Evolutionary conservation across 2,797 vertebrate genomes (phyloP), one percentile per base, ranked within the genome.

Genomic region (Tenualosa ilisha): DNA sequence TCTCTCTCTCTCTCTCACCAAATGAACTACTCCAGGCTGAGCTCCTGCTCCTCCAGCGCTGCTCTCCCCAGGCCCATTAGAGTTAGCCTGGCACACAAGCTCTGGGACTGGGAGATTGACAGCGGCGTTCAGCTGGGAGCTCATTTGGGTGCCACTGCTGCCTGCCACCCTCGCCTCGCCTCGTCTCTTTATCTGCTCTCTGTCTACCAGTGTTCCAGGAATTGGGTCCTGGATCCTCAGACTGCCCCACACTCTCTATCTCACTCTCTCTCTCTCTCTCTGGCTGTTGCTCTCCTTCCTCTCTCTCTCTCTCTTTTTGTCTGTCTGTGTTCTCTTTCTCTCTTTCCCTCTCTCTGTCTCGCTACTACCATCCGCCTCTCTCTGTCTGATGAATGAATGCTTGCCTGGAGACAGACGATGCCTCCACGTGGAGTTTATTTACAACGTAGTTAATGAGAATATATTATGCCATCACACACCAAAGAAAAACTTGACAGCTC

Each of bases 101-200:
- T 0, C 68, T 75, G 68, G 68, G 68, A 20, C 68, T 43, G 68
- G 0, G 68, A 31, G 68, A 46, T 7, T 46, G 46, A 20, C 3
- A 37, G 68, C 5, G 31, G 31, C 68, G 31, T 17, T 75, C 68
- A 75, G 68, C 68, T 75, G 68, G 68, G 68, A 75, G 68, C 68
- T 75, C 31, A 75, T 75, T 43, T 75, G 68, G 31, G 40, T 40
- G 68, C 31, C 68, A 17, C 5, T 43, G 68, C 13, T 43, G 68
- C 13, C 31, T 31, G 9, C 24, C 24, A 24, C 24, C 63, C 2
- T 3, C 63, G 31, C 63, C 2, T 3, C 63, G 31, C 5, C 20
- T 13, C 54, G 1, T 63, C 61, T 56, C 54, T 56, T 22, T 63
- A 17, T 65, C n/a, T n/a, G 26, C 61, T 24, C 3, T 65, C 61